Percentiles rank a stretch among this genome's conserved stretches.
Evolutionary conservation across 1,140 invertebrate genomes (phyloP).

Genomic region (Rhopalosiphum maidis): DNA sequence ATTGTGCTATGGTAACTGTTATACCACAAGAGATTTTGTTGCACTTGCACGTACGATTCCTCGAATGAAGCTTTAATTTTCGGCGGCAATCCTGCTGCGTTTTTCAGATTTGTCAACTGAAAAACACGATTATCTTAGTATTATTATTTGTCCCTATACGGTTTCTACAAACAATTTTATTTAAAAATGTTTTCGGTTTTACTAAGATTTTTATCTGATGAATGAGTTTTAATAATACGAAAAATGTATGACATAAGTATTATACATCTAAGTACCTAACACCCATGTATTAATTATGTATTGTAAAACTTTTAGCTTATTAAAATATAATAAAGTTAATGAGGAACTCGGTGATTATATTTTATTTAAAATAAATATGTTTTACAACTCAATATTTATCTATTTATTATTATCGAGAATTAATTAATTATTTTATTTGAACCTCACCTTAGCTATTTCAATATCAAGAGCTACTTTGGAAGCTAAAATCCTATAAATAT

Average conservation of each 20-base stretch:
- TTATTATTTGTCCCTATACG: background rate
- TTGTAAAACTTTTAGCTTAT: too few species aligned
- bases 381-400: background rate
- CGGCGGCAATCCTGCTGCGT: background rate
- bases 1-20: background rate
- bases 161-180: background rate
- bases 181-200: too few species aligned
- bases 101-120: conserved; percentile 31
- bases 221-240: too few species aligned
- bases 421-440: background rate
- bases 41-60: background rate
- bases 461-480: conserved; percentile 30
- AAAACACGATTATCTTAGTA: background rate
- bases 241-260: too few species aligned
- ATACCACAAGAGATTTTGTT: conserved; percentile 34
- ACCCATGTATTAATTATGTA: background rate
- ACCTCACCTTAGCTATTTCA: conserved; percentile 41
- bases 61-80: conserved; percentile 26
- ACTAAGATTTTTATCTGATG: too few species aligned
- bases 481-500: conserved; percentile 14
- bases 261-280: too few species aligned
- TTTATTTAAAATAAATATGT: background rate
- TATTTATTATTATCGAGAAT: background rate
- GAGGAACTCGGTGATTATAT: too few species aligned
- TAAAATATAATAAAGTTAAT: too few species aligned